These are phyloP conservation scores for Erebia ligea DNA, from an alignment of 2,888 invertebrate species.

Conservation along the genomic window DNA sequence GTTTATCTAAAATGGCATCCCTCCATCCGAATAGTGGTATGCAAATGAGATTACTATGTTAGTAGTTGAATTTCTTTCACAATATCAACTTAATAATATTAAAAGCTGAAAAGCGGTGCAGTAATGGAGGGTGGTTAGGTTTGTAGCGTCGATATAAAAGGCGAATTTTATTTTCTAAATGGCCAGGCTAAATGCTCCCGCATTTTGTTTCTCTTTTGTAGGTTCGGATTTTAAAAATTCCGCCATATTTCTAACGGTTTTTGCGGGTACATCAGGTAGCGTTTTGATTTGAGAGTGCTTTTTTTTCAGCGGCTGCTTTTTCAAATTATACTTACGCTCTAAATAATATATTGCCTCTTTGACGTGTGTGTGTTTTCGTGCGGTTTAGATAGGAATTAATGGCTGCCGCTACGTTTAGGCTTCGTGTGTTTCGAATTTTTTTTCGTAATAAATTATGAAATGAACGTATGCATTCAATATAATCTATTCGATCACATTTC, in stretches of 20 bases:
- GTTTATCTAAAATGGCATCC: conserved; percentile 1
- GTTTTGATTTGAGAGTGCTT: conserved; percentile 39
- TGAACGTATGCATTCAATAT: conserved; percentile 16
- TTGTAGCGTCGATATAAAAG: conserved; percentile 42
- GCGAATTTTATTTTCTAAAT: conserved; percentile 48
- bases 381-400: conserved; percentile 36
- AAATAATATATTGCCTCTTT: conserved; percentile 38
- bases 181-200: conserved; percentile 44
- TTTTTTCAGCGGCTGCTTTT: conserved; percentile 39
- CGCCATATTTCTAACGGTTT: conserved; percentile 45
- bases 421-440: conserved; percentile 19
- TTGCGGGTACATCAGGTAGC: conserved; percentile 40
- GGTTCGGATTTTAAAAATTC: conserved; percentile 42
- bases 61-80: conserved; percentile 38
- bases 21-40: conserved; percentile 17
- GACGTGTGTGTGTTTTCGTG: conserved; percentile 30
- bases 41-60: conserved; percentile 43
- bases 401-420: conserved; percentile 14
- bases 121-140: conserved; percentile 42
- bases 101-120: conserved; percentile 37
- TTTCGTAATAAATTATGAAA: conserved; percentile 20
- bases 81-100: conserved; percentile 43
- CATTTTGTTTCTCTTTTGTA: conserved; percentile 44
- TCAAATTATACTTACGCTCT: conserved; percentile 34
- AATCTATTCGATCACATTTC: conserved; percentile 7